These are phyloP conservation scores for Timema cristinae DNA, from an alignment of 2,888 invertebrate genomes.

Conservation along the genomic window DNA sequence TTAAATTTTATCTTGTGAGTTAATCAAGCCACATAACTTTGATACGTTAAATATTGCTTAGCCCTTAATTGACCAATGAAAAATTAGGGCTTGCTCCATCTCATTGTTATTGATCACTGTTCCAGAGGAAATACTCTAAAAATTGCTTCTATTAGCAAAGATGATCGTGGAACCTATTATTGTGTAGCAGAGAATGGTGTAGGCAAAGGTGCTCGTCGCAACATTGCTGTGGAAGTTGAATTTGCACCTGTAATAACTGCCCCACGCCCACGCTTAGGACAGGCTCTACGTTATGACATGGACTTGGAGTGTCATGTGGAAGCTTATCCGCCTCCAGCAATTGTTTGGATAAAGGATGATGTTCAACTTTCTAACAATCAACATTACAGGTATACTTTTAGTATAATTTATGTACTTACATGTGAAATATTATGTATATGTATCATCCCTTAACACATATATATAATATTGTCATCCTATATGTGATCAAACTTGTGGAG, in stretches of 20 bases:
- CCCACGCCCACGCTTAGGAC: constrained; percentile 75
- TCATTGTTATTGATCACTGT: neutral
- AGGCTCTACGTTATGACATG: constrained; percentile 91
- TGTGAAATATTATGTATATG: too few relatives aligned
- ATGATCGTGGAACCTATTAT: constrained; percentile 89
- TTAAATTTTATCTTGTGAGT: too few relatives aligned
- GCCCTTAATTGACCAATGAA: too few relatives aligned
- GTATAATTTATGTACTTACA: too few relatives aligned
- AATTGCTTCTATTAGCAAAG: constrained; percentile 73
- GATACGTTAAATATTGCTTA: too few relatives aligned
- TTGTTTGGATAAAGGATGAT: constrained; percentile 83
- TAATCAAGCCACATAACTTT: too few relatives aligned
- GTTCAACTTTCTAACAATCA: constrained; percentile 81
- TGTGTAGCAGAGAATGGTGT: constrained; percentile 90
- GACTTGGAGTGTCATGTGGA: constrained; percentile 92
- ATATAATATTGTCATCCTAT: too few relatives aligned
- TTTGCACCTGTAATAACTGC: constrained; percentile 84
- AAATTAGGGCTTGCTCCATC: too few relatives aligned
- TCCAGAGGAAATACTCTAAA: constrained; percentile 74
- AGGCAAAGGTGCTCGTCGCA: constrained; percentile 63
- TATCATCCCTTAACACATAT: too few relatives aligned
- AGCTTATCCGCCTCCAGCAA: constrained; percentile 91
- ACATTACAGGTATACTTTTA: constrained; percentile 61
- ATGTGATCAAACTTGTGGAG: too few relatives aligned
- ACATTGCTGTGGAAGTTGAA: constrained; percentile 87